A percentile compares a stretch with the other conserved stretches of the same genome.
These are phyloP conservation scores for Lophius piscatorius DNA, from an alignment of 2,113 vertebrate species.

Conservation along the genomic window DNA sequence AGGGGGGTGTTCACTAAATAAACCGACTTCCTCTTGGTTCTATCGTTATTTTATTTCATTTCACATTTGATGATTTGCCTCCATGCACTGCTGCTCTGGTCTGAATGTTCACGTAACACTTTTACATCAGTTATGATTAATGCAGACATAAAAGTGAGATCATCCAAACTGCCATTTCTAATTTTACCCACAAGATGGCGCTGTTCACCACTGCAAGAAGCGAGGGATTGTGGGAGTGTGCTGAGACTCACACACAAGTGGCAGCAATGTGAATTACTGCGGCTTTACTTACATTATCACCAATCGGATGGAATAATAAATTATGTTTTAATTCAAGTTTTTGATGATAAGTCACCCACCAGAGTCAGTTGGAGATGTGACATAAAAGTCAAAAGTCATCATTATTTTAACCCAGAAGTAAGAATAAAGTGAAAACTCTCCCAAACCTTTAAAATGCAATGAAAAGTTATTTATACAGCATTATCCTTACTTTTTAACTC, in stretches of 20 bases:
- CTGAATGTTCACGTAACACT: not conserved
- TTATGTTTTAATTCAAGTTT: too few species aligned
- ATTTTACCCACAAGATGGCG: slow-evolving; percentile 66
- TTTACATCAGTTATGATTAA: too few species aligned
- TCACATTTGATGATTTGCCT: too few species aligned
- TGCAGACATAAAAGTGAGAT: too few species aligned
- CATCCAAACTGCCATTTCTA: slow-evolving; percentile 40
- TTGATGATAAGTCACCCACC: too few species aligned
- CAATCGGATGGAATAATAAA: not conserved
- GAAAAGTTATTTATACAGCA: too few species aligned
- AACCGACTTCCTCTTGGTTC: not conserved
- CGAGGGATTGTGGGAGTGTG: slow-evolving; percentile 43
- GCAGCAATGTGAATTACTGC: not conserved
- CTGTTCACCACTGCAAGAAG: slow-evolving; percentile 49
- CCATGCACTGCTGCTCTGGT: not conserved
- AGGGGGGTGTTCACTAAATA: too few species aligned
- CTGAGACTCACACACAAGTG: not conserved
- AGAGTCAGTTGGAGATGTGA: not conserved
- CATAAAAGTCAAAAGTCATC: too few species aligned
- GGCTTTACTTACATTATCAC: not conserved
- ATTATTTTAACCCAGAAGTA: too few species aligned
- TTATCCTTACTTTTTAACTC: too few species aligned
- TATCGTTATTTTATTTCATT: not conserved
- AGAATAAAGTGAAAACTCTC: too few species aligned
- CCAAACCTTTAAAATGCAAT: too few species aligned